Evolutionary conservation across 1,140 invertebrate species (phyloP).

Genomic region (Andricus grossulariae): DNA sequence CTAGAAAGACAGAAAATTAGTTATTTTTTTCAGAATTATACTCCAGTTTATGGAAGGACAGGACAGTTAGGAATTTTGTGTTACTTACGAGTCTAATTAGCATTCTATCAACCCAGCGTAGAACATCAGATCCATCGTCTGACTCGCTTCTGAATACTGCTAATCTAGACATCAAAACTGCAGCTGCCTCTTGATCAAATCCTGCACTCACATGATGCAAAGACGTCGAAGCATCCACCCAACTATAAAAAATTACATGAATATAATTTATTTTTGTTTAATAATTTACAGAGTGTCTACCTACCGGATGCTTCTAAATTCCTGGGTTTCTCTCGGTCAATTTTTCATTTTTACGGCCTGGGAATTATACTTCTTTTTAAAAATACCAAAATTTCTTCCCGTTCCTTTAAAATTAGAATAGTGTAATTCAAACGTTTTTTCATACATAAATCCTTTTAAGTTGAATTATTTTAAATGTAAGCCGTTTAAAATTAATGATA

Average conservation of each 20-base stretch:
- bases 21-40: neutral
- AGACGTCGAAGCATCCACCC: slow-evolving; percentile 89
- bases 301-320: too few relatives aligned
- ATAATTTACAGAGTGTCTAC: neutral
- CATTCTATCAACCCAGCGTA: slow-evolving; percentile 99
- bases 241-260: slow-evolving; percentile 74
- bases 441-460: too few relatives aligned
- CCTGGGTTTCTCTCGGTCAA: too few relatives aligned
- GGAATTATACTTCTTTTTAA: too few relatives aligned
- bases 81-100: slow-evolving; percentile 92
- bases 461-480: too few relatives aligned
- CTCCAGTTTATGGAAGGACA: neutral
- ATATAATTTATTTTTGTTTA: slow-evolving; percentile 21
- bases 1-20: slow-evolving; percentile 75
- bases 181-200: slow-evolving; percentile 98
- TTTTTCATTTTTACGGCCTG: too few relatives aligned
- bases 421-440: too few relatives aligned
- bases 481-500: too few relatives aligned
- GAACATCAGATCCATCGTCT: slow-evolving; percentile 96
- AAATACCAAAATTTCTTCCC: too few relatives aligned
- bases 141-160: slow-evolving; percentile 97
- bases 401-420: too few relatives aligned
- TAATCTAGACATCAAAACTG: slow-evolving; percentile 97
- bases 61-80: slow-evolving; percentile 21
- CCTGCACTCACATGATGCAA: slow-evolving; percentile 91